Conservation (phyloP, 2,888 invertebrate species). For the Ethmia dodecea region DNA sequence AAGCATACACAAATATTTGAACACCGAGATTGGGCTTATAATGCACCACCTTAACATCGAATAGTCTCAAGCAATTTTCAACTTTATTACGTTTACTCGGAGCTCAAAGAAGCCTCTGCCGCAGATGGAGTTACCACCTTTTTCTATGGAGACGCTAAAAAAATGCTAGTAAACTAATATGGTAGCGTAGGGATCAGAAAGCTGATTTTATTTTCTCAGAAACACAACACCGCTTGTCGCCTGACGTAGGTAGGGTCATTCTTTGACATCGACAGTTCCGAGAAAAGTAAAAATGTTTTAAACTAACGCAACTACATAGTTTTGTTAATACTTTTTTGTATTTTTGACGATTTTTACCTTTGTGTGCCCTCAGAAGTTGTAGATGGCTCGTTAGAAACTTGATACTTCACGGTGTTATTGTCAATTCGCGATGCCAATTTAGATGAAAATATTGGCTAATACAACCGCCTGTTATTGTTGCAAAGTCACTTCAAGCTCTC, state of each 20-base stretch:
- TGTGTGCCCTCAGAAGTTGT: too few relatives aligned
- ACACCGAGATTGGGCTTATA: constrained; percentile 57
- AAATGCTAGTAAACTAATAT: constrained; percentile 61
- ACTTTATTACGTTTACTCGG: constrained; percentile 36
- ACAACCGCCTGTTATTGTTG: too few relatives aligned
- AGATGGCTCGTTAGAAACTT: too few relatives aligned
- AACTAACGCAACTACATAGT: too few relatives aligned
- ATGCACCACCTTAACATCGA: constrained; percentile 39
- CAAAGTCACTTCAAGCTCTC: too few relatives aligned
- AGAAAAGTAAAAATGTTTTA: constrained; percentile 14
- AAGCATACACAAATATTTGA: constrained; percentile 71
- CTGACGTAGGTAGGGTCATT: constrained; percentile 14
- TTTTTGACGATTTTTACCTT: too few relatives aligned
- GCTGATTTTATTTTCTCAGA: constrained; percentile 61
- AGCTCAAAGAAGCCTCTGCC: constrained; percentile 30
- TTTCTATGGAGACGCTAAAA: constrained; percentile 29
- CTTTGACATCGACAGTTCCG: constrained; percentile 22
- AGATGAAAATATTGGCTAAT: too few relatives aligned
- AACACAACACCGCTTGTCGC: constrained; percentile 26
- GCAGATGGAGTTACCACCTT: constrained; percentile 28
- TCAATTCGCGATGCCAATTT: too few relatives aligned
- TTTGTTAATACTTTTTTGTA: too few relatives aligned
- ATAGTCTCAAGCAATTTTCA: constrained; percentile 39
- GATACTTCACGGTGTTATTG: too few relatives aligned
- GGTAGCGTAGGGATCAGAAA: constrained; percentile 57